A percentile compares a stretch with the other conserved stretches of the same genome.
Evolutionary conservation across 2,888 invertebrate genomes (phyloP).

Genomic region (Clusia tigrina): DNA sequence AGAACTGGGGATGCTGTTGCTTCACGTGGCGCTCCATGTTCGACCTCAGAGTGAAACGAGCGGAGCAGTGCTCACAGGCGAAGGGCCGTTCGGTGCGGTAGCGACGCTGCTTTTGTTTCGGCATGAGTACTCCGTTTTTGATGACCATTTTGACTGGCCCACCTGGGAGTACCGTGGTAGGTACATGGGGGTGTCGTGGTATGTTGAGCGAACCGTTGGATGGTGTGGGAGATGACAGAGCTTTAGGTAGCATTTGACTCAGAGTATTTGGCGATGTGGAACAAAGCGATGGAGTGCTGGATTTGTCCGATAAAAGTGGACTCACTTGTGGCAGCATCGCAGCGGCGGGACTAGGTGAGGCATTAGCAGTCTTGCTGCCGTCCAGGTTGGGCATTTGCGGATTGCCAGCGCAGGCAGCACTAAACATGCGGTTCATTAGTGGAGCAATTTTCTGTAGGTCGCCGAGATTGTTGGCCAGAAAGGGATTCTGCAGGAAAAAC

Average conservation of each 20-base stretch:
- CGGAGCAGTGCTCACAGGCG: slow-evolving; percentile 89
- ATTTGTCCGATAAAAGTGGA: slow-evolving; percentile 38
- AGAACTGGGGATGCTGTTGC: slow-evolving; percentile 90
- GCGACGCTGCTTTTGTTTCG: slow-evolving; percentile 88
- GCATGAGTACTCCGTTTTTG: slow-evolving; percentile 88
- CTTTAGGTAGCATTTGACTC: slow-evolving; percentile 45
- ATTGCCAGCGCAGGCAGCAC: slow-evolving; percentile 21
- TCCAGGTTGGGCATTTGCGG: slow-evolving; percentile 25
- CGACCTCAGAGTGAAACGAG: slow-evolving; percentile 88
- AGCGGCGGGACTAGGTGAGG: slow-evolving; percentile 15
- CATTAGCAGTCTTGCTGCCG: slow-evolving; percentile 27
- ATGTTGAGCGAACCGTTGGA: slow-evolving; percentile 27
- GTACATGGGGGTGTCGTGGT: slow-evolving; percentile 37
- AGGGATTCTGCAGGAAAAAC: slow-evolving; percentile 71
- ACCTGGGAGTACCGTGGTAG: slow-evolving; percentile 58
- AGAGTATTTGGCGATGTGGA: slow-evolving; percentile 38
- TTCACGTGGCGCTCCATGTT: slow-evolving; percentile 96
- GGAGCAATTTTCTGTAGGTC: slow-evolving; percentile 70
- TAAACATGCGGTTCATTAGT: slow-evolving; percentile 63
- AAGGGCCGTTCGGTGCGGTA: slow-evolving; percentile 91
- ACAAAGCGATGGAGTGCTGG: slow-evolving; percentile 30
- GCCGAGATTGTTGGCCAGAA: slow-evolving; percentile 65
- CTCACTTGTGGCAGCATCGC: slow-evolving; percentile 37
- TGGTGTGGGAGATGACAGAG: slow-evolving; percentile 34
- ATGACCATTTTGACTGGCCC: slow-evolving; percentile 83